A percentile compares a stretch with the other conserved stretches of the same genome.
Evolutionary conservation across 2,797 vertebrate genomes (phyloP).

Genomic region (Urocyon cinereoargenteus): DNA sequence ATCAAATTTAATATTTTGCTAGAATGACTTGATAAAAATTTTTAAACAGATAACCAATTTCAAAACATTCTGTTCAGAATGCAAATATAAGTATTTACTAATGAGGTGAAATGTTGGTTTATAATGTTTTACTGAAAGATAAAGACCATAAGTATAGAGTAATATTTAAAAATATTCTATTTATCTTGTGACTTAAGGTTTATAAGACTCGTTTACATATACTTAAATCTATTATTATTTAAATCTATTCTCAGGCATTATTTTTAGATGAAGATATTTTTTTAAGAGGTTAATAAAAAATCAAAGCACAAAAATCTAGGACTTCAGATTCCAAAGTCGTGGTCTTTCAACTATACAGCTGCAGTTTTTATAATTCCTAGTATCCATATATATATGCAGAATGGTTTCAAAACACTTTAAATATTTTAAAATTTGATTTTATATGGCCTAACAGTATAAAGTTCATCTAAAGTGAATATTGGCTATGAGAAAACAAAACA

Average conservation of each 20-base stretch:
- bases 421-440: slow-evolving; percentile 5
- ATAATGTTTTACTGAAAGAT: not conserved
- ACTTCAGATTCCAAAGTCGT: not conserved
- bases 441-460: not conserved
- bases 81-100: not conserved
- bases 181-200: not conserved
- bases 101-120: not conserved
- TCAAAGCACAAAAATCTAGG: not conserved
- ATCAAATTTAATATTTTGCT: not conserved
- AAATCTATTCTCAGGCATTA: not conserved
- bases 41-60: not conserved
- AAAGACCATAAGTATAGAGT: not conserved
- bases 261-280: not conserved
- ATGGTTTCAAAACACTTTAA: not conserved
- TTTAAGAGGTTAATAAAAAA: not conserved
- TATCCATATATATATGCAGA: not conserved
- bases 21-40: not conserved
- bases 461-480: not conserved
- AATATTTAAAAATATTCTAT: slow-evolving; percentile 5
- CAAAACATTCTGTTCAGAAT: not conserved
- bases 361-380: not conserved
- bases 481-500: not conserved
- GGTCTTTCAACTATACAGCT: not conserved
- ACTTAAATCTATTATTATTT: not conserved
- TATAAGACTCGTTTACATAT: not conserved